Evolutionary conservation across 2,113 vertebrate species (phyloP).

Genomic region (Gymnogyps californianus): DNA sequence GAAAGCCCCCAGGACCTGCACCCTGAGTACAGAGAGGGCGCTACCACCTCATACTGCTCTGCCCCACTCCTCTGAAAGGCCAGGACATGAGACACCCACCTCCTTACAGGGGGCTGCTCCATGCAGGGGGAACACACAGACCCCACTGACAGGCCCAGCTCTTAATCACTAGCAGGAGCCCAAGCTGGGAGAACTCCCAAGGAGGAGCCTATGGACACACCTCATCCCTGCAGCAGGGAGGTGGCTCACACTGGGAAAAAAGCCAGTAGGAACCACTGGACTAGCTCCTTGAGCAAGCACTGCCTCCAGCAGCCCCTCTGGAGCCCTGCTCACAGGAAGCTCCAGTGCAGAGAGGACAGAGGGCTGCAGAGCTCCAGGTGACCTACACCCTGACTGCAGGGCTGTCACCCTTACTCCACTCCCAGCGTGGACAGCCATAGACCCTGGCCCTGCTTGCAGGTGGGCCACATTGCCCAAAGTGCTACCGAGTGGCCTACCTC

Average conservation of each 20-base stretch:
- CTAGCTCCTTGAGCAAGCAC: not conserved
- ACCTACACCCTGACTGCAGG: not conserved
- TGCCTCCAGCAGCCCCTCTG: not conserved
- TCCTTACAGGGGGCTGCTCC: not conserved
- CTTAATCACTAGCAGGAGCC: not conserved
- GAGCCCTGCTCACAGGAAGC: not conserved
- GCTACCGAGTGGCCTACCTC: not conserved
- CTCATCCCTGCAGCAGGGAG: not conserved
- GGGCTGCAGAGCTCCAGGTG: not conserved
- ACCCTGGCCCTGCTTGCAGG: not conserved
- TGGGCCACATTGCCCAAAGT: not conserved
- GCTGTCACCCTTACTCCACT: not conserved
- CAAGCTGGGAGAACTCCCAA: not conserved
- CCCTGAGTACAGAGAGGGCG: not conserved
- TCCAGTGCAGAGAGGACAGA: not conserved
- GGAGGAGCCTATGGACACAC: not conserved
- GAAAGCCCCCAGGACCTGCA: not conserved
- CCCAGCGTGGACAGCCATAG: not conserved
- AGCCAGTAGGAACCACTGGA: not conserved
- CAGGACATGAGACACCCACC: not conserved
- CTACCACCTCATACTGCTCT: not conserved
- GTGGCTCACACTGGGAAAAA: not conserved
- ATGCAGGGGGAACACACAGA: not conserved
- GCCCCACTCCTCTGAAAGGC: not conserved
- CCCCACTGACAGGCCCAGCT: not conserved